These are phyloP conservation scores for Hipparchia sbordonii DNA, from an alignment of 2,888 invertebrate species.

Conservation along the genomic window DNA sequence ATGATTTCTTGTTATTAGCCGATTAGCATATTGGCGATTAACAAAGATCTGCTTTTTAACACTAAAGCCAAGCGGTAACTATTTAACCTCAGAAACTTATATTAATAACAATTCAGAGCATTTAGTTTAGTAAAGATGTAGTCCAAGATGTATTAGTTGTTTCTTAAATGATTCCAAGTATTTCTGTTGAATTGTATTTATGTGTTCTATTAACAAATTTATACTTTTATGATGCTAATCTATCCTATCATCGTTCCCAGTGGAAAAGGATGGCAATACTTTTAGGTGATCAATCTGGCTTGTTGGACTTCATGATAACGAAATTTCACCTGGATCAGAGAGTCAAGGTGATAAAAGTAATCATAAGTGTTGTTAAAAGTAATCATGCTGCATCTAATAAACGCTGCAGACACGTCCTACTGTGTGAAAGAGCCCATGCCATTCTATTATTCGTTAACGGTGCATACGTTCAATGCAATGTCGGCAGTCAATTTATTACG, in stretches of 20 bases:
- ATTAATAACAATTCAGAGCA: too few species aligned
- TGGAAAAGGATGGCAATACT: not conserved
- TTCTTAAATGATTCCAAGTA: too few species aligned
- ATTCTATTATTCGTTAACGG: slow-evolving; percentile 55
- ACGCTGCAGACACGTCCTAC: slow-evolving; percentile 14
- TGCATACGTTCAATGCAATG: slow-evolving; percentile 60
- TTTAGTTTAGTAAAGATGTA: too few species aligned
- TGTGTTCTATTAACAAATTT: too few species aligned
- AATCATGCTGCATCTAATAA: not conserved
- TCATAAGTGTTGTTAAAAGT: not conserved
- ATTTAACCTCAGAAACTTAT: too few species aligned
- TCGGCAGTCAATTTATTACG: slow-evolving; percentile 72
- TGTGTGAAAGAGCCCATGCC: slow-evolving; percentile 33
- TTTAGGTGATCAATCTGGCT: not conserved
- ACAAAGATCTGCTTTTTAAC: too few species aligned
- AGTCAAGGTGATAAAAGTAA: not conserved
- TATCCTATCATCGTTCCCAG: not conserved
- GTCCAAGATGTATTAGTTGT: too few species aligned
- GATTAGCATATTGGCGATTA: too few species aligned
- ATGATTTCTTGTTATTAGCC: too few species aligned
- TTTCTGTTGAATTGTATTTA: too few species aligned
- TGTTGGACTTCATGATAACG: not conserved
- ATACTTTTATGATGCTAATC: too few species aligned
- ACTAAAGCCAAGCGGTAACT: too few species aligned
- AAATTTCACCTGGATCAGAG: not conserved